These are phyloP conservation scores for Eriocheir sinensis DNA, from an alignment of 1,140 invertebrate species.

Conservation along the genomic window DNA sequence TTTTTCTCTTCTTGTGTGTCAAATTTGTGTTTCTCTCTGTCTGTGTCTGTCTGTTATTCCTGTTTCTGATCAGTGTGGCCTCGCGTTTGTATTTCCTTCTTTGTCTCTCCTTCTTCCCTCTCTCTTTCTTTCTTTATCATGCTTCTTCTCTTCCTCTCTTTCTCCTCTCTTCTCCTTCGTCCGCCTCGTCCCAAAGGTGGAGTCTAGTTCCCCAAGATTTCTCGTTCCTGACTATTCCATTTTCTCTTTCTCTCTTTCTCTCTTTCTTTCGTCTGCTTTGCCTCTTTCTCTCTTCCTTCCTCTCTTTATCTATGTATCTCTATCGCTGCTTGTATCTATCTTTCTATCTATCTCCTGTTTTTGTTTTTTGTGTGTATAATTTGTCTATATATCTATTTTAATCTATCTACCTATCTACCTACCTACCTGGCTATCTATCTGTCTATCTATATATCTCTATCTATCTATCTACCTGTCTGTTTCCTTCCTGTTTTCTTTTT, in stretches of 20 bases:
- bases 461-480: background rate
- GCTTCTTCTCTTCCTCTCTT: no score
- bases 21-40: no score
- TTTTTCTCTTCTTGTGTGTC: no score
- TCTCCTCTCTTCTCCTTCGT: no score
- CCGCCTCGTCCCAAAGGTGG: no score
- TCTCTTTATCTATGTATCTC: constrained; percentile 14
- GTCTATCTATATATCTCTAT: background rate
- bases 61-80: no score
- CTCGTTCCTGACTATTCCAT: no score
- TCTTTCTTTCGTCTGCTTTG: background rate
- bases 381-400: background rate
- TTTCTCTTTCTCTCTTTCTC: constrained; percentile 23
- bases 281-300: background rate
- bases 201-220: no score
- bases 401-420: background rate
- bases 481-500: background rate
- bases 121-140: no score
- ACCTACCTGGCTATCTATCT: background rate
- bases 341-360: background rate
- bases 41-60: no score
- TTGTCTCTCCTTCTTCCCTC: no score
- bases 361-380: background rate
- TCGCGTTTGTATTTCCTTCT: no score
- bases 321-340: background rate